These are phyloP conservation scores for Podargus strigoides DNA, from an alignment of 2,797 vertebrate species.

Conservation along the genomic window DNA sequence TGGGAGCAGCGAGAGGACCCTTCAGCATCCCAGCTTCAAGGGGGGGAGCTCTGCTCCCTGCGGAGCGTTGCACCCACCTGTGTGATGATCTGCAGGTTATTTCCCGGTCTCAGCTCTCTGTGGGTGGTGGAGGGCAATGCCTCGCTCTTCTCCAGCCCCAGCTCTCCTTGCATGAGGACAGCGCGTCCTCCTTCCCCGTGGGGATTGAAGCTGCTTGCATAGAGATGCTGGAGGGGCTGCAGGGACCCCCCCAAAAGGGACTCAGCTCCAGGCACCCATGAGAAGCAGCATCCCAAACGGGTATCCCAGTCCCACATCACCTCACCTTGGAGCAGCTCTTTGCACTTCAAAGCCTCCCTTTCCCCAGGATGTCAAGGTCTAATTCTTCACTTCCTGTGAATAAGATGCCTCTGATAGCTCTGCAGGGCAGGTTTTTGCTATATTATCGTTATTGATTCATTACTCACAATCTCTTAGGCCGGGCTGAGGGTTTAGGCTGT, in stretches of 20 bases:
- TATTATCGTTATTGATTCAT: not conserved
- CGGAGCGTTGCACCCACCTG: not conserved
- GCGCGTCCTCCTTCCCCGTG: accelerated
- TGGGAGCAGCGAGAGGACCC: not conserved
- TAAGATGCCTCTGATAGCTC: not conserved
- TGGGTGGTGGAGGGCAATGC: accelerated
- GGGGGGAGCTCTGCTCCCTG: not conserved
- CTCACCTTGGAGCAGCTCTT: not conserved
- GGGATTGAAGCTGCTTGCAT: not conserved
- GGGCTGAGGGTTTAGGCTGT: not conserved
- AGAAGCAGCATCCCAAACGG: accelerated
- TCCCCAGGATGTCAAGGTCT: not conserved
- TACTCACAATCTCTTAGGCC: not conserved
- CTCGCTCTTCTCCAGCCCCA: not conserved
- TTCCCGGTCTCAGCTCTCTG: not conserved
- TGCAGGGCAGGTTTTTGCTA: not conserved
- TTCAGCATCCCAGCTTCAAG: not conserved
- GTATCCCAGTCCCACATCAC: accelerated
- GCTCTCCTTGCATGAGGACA: not conserved
- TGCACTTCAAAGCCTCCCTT: not conserved
- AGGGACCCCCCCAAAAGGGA: not conserved
- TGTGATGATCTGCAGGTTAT: not conserved
- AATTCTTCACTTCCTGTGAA: not conserved
- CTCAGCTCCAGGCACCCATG: accelerated
- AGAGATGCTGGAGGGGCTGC: not conserved